phyloP scores from a whole-genome alignment of 2,888 invertebrate genomes.

The Eretmocerus hayati region DNA sequence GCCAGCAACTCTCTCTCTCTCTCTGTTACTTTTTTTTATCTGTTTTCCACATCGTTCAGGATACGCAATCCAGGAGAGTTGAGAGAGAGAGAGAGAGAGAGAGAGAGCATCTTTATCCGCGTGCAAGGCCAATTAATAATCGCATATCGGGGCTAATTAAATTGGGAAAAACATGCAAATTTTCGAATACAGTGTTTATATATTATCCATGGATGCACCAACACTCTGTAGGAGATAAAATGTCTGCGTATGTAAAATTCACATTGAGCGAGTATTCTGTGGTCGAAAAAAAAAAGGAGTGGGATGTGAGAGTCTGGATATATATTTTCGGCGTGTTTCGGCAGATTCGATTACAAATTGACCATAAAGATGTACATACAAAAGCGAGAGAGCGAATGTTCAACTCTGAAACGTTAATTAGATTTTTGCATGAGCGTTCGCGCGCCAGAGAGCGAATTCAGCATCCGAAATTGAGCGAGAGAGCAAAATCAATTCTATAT shows the following conservation, averaged over 20 bases:
- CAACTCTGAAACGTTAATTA: slow-evolving; percentile 34
- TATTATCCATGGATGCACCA: slow-evolving; percentile 26
- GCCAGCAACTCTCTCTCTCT: slow-evolving; percentile 11
- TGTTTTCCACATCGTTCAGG: neutral
- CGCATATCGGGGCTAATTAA: slow-evolving; percentile 45
- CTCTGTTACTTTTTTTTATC: neutral
- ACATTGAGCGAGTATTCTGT: too few relatives aligned
- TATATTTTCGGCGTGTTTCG: slow-evolving; percentile 20
- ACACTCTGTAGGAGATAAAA: slow-evolving; percentile 18
- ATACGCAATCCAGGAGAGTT: too few relatives aligned
- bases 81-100: too few relatives aligned
- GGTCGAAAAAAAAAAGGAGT: slow-evolving; percentile 23
- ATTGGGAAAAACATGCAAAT: slow-evolving; percentile 46
- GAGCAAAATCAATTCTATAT: slow-evolving; percentile 19
- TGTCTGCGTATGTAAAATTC: slow-evolving; percentile 18
- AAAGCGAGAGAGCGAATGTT: too few relatives aligned
- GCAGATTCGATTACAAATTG: slow-evolving; percentile 40
- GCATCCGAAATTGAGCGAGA: slow-evolving; percentile 7
- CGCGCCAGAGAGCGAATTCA: neutral
- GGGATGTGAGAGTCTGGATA: slow-evolving; percentile 16
- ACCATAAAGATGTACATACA: slow-evolving; percentile 43
- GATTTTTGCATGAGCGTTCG: slow-evolving; percentile 27
- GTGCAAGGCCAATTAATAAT: slow-evolving; percentile 40
- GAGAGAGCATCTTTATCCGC: slow-evolving; percentile 20
- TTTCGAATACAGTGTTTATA: slow-evolving; percentile 34